A percentile compares a stretch with the other conserved stretches of the same genome.
phyloP scores from a whole-genome alignment of 2,888 invertebrate genomes.

The Fabriciana adippe region DNA sequence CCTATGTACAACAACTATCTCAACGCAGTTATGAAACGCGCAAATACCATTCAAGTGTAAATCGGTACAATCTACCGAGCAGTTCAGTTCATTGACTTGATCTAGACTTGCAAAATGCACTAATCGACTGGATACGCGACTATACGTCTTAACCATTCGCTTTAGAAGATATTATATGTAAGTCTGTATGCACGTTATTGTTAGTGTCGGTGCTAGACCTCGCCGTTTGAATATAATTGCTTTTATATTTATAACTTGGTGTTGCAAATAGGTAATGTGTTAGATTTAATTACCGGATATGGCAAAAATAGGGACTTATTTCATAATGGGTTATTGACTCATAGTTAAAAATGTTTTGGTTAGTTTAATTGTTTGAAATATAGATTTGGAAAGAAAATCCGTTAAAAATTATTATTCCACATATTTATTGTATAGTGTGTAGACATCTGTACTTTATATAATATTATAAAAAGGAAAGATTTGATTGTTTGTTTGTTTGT shows the following conservation, averaged over 20 bases:
- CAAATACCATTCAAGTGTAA: neutral
- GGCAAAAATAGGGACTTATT: too few species aligned
- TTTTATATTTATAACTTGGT: constrained; percentile 8
- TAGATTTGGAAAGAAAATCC: too few species aligned
- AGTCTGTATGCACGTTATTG: neutral
- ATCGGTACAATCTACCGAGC: neutral
- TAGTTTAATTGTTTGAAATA: too few species aligned
- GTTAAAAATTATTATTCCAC: too few species aligned
- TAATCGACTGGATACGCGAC: constrained; percentile 14
- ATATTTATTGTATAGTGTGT: too few species aligned
- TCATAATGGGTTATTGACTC: too few species aligned
- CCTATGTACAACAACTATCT: constrained; percentile 1
- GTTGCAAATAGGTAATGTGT: neutral
- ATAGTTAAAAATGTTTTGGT: too few species aligned
- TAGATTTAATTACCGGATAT: neutral
- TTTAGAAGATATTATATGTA: constrained; percentile 13
- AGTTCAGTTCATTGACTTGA: constrained; percentile 39
- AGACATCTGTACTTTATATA: too few species aligned
- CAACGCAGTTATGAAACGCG: constrained; percentile 21
- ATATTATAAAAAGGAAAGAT: too few species aligned
- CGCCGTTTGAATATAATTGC: constrained; percentile 4
- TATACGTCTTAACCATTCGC: constrained; percentile 27
- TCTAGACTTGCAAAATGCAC: constrained; percentile 39
- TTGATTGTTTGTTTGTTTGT: too few species aligned
- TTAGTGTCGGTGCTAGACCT: neutral